Base-by-base conservation (phyloP, 2,113 vertebrate genomes). In the Marmota monax region DNA sequence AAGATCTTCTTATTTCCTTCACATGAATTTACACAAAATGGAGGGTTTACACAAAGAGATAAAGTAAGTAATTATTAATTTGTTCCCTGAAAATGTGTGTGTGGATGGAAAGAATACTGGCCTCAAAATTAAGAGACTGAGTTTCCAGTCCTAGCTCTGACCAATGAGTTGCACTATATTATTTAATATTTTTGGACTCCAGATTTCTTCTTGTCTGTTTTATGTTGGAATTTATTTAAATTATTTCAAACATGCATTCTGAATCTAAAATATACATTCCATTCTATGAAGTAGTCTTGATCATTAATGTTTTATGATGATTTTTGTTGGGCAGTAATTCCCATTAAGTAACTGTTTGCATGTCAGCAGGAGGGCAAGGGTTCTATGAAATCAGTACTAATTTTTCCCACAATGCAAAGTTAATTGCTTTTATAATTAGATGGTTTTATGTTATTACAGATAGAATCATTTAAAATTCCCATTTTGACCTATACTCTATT, bases 341-440 rank as follows among this genome's bases (percentile, higher is more conserved):
- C 53, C 65, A 73, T 72, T 97, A 94, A 95, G 39, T 93, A 91
- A 86, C 77, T 92, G 63, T 97, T 92, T 96, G 56, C 92, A 95
- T 90, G 95, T 51, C 83, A 96, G 63, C 96, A 97, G 85, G 95
- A 84, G 48, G 20, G 65, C 90, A 80, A 97, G 29, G 11, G 70
- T 78, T 97, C 56, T 70, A 22, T 92, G 61, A 96, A 95, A 95
- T 95, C n/a, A 69, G 45, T 88, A 85, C 63, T 92, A 91, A 13
- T 32, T 84, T 92, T 80, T 12, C 73, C 79, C 86, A 90, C 14
- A 89, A 82, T 92, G 67, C 45, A 79, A 97, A 94, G 22, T 61
- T 84, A 97, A 94, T 91, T 88, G 32, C 34, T 65, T 89, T 96
- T 92, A 82, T 94, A 94, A 93, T 92, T 85, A 94, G 79, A 86